Percentiles rank a stretch among this genome's conserved stretches.
Conservation (phyloP, 2,113 vertebrate genomes). For the Agapornis roseicollis region DNA sequence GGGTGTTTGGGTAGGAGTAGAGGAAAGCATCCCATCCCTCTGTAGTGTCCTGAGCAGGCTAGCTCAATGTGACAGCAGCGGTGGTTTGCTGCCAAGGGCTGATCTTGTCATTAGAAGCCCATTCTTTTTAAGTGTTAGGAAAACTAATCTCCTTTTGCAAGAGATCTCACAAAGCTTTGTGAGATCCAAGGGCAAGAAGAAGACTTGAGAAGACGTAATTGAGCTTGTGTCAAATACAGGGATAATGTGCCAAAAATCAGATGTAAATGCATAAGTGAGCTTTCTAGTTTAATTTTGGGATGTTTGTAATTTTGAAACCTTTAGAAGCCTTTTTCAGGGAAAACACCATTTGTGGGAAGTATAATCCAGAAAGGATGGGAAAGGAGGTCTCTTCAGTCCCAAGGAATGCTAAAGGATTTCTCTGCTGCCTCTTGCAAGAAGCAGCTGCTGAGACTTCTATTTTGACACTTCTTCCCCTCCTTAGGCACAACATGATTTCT, state of each 20-base stretch:
- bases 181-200: neutral
- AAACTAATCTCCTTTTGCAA: neutral
- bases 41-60: neutral
- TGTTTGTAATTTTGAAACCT: neutral
- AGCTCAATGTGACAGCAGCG: neutral
- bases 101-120: neutral
- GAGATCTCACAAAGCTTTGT: fast-evolving
- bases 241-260: neutral
- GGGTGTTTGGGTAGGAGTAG: neutral
- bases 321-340: neutral
- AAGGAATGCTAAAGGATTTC: neutral
- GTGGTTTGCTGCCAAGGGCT: neutral
- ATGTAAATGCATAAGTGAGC: neutral
- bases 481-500: constrained; percentile 7
- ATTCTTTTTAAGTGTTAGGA: neutral
- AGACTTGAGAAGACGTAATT: neutral
- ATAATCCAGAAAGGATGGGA: neutral
- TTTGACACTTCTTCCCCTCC: neutral
- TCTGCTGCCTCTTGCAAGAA: neutral
- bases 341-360: neutral
- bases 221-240: neutral
- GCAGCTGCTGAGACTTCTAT: neutral
- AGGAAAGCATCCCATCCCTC: neutral
- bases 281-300: neutral
- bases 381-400: neutral